Percentiles rank a stretch among this genome's conserved stretches.
phyloP scores from a whole-genome alignment of 2,888 invertebrate species.

The Brachyptera risi region DNA sequence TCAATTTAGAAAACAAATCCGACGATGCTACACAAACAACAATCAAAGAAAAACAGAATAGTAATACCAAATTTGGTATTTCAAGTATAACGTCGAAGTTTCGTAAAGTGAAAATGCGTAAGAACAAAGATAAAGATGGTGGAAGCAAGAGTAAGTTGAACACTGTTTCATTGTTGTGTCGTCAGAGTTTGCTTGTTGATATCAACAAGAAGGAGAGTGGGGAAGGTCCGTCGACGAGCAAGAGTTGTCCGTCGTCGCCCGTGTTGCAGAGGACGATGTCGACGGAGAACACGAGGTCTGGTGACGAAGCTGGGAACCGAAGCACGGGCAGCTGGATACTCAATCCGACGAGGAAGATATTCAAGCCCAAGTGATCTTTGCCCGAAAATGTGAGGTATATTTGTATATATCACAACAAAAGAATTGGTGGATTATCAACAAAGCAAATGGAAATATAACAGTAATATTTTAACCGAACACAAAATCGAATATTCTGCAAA shows the following conservation, averaged over 20 bases:
- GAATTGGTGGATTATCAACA: too few species aligned
- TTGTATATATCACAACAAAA: too few species aligned
- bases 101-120: constrained; percentile 53
- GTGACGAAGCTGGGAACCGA: constrained; percentile 18
- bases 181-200: constrained; percentile 70
- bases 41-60: constrained; percentile 1
- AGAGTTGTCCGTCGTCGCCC: constrained; percentile 40
- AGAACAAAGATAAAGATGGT: constrained; percentile 42
- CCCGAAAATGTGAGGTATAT: too few species aligned
- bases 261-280: constrained; percentile 33
- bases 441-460: too few species aligned
- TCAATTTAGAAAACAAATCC: neutral
- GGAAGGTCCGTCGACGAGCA: constrained; percentile 30
- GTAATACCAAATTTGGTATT: constrained; percentile 46
- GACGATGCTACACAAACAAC: neutral
- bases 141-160: constrained; percentile 46
- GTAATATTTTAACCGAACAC: too few species aligned
- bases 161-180: constrained; percentile 65
- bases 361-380: constrained; percentile 31
- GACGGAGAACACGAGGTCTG: constrained; percentile 12
- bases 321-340: constrained; percentile 32
- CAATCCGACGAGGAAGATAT: constrained; percentile 33
- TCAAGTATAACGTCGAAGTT: constrained; percentile 58
- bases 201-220: constrained; percentile 38
- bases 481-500: too few species aligned